Percentiles rank a stretch among this genome's conserved stretches.
These are phyloP conservation scores for Resseliella maxima DNA, from an alignment of 2,888 invertebrate genomes.

Conservation along the genomic window DNA sequence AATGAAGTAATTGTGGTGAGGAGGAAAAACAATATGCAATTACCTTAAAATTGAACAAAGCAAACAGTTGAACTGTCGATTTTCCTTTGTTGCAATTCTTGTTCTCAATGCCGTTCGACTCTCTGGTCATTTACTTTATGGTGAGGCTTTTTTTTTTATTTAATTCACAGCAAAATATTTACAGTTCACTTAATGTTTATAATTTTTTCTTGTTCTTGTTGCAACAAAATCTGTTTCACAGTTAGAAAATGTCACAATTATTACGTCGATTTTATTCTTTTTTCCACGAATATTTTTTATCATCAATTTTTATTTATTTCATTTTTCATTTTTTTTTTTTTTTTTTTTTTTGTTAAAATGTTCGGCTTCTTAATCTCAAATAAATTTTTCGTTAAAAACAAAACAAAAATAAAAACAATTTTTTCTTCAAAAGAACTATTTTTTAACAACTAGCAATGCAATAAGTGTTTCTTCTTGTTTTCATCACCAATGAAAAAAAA, in stretches of 20 bases:
- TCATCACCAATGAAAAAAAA: neutral
- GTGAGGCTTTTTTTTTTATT: neutral
- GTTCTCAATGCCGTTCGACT: neutral
- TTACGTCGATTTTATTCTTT: constrained; percentile 3
- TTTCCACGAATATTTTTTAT: constrained; percentile 10
- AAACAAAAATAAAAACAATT: neutral
- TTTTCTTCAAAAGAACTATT: neutral
- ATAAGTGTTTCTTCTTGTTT: neutral
- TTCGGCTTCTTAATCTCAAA: neutral
- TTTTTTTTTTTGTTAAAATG: neutral
- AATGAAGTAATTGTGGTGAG: neutral
- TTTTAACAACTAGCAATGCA: constrained; percentile 5
- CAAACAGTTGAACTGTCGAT: neutral
- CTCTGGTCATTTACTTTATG: neutral
- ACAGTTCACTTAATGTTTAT: neutral
- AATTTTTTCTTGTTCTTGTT: neutral
- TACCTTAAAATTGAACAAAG: constrained; percentile 45
- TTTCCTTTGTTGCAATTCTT: neutral
- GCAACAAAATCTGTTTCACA: neutral
- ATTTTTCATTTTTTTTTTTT: neutral
- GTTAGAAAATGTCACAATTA: neutral
- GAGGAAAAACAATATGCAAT: neutral
- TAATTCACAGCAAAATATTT: neutral
- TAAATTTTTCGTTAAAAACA: neutral
- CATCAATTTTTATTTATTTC: no score